Evolutionary conservation across 2,113 vertebrate species (phyloP).

Genomic region (Illadopsis cleaveri): DNA sequence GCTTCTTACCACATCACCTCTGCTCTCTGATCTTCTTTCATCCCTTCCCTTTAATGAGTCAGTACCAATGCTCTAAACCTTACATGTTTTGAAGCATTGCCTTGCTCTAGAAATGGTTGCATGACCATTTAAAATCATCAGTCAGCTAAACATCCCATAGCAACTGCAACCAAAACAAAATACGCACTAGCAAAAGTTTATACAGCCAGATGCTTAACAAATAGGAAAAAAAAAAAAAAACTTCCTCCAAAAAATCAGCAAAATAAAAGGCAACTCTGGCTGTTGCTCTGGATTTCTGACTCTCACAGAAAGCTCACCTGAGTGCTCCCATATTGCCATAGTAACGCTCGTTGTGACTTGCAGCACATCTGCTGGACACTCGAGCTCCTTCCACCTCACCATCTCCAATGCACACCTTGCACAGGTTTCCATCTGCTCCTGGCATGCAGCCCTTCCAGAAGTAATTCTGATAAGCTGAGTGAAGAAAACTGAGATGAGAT

Average conservation of each 20-base stretch:
- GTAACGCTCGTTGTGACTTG: constrained; percentile 87
- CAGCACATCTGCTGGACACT: constrained; percentile 75
- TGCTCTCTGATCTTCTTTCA: background rate
- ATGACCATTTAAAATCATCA: background rate
- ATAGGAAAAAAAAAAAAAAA: background rate
- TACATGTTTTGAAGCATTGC: background rate
- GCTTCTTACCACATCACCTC: background rate
- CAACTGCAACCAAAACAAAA: background rate
- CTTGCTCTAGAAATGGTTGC: background rate
- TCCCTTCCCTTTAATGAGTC: background rate
- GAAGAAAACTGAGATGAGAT: background rate
- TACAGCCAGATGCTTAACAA: background rate
- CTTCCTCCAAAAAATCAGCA: background rate
- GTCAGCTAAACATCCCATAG: background rate
- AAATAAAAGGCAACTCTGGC: background rate
- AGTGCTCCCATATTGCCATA: constrained; percentile 90
- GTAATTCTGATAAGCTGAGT: constrained; percentile 78
- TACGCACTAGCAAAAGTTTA: background rate
- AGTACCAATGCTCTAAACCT: background rate
- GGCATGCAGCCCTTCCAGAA: constrained; percentile 94
- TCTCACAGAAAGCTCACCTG: constrained; percentile 68
- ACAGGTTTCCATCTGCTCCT: constrained; percentile 81
- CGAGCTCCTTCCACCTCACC: constrained; percentile 77
- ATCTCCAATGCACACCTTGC: constrained; percentile 89
- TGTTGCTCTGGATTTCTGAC: background rate